Conservation (phyloP, 2,888 invertebrate species). For the Pomacea canaliculata region DNA sequence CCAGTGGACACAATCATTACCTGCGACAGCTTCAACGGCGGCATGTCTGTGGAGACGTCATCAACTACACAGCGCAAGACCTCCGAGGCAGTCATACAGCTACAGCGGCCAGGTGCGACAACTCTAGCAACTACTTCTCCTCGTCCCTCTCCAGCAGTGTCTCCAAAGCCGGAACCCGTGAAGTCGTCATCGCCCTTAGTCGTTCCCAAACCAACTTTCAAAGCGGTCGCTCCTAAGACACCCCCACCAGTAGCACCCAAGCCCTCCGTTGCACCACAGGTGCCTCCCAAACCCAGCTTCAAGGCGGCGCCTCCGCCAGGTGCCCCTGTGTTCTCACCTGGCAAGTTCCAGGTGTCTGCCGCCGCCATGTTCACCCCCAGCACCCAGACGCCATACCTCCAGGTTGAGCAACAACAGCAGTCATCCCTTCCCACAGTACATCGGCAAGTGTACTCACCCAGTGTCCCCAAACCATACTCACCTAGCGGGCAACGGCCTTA, state of each 20-base stretch:
- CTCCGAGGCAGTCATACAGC: background rate
- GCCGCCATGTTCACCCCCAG: slow-evolving; percentile 10
- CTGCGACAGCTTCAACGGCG: background rate
- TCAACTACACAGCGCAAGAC: background rate
- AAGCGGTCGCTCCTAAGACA: background rate
- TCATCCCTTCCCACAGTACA: background rate
- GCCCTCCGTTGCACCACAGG: background rate
- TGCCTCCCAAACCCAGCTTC: slow-evolving; percentile 18
- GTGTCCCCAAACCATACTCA: background rate
- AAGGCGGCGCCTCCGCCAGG: slow-evolving; percentile 13
- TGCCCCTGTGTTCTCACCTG: slow-evolving; percentile 4
- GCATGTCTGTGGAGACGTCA: background rate
- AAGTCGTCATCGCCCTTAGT: background rate
- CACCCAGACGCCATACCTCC: slow-evolving; percentile 2
- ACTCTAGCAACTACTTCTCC: background rate
- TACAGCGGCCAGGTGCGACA: background rate
- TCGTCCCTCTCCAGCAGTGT: background rate
- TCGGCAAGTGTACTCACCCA: background rate
- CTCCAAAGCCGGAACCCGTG: background rate
- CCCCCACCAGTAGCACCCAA: background rate
- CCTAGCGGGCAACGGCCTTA: background rate
- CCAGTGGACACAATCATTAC: slow-evolving; percentile 34
- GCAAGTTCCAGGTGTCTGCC: slow-evolving; percentile 20
- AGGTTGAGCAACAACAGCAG: background rate
- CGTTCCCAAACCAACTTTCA: background rate